Evolutionary conservation across 2,113 vertebrate species (phyloP).

Genomic region (Salvelinus alpinus): DNA sequence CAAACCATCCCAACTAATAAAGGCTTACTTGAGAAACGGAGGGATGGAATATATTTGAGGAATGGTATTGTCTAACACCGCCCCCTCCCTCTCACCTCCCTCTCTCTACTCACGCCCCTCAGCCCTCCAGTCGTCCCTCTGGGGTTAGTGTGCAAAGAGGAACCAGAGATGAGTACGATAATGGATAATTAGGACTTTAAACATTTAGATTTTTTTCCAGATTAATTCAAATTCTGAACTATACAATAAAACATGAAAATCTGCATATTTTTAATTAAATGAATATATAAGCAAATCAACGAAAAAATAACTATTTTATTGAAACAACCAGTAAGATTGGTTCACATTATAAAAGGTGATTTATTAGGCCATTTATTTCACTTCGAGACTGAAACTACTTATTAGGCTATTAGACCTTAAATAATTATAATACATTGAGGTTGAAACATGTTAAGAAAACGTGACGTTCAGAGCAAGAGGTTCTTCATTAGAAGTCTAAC

Average conservation of each 20-base stretch:
- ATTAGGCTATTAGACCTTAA: no score
- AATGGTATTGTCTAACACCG: slow-evolving; percentile 75
- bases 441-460: neutral
- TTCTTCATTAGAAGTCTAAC: no score
- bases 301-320: neutral
- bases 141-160: slow-evolving; percentile 64
- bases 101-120: slow-evolving; percentile 52
- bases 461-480: neutral
- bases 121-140: slow-evolving; percentile 55
- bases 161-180: slow-evolving; percentile 60
- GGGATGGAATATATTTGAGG: slow-evolving; percentile 73
- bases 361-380: no score
- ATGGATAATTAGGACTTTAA: slow-evolving; percentile 28
- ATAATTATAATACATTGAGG: neutral
- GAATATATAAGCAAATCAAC: neutral
- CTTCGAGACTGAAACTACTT: no score
- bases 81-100: slow-evolving; percentile 44
- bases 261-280: neutral
- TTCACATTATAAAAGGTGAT: no score
- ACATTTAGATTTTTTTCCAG: neutral
- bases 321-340: neutral
- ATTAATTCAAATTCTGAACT: no score
- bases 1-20: slow-evolving; percentile 70
- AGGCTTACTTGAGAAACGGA: slow-evolving; percentile 66
- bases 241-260: no score